These are phyloP conservation scores for Rhincodon typus DNA, from an alignment of 2,797 vertebrate genomes.

Conservation along the genomic window DNA sequence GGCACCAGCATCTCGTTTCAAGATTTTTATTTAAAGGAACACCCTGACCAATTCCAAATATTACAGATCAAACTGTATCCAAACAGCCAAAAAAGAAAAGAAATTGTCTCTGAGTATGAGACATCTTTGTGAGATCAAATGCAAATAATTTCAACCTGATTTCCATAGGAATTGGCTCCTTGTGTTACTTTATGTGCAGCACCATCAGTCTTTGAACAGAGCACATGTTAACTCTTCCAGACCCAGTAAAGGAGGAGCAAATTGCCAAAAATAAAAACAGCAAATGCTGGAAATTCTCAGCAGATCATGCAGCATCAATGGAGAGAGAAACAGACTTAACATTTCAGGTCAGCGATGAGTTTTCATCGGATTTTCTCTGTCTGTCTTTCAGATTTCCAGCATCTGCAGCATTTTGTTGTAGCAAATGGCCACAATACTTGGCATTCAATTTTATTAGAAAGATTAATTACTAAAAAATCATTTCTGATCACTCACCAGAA, in stretches of 20 bases:
- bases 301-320: neutral
- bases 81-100: neutral
- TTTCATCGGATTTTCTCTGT: neutral
- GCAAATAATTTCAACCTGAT: conserved; percentile 25
- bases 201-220: neutral
- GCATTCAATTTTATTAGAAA: neutral
- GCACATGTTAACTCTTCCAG: neutral
- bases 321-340: neutral
- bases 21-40: conserved; percentile 30
- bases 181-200: neutral
- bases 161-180: neutral
- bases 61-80: neutral
- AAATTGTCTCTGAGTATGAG: neutral
- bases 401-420: neutral
- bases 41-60: neutral
- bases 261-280: neutral
- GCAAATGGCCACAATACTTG: neutral
- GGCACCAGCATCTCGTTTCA: conserved; percentile 4
- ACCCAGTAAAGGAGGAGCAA: neutral
- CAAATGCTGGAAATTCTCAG: neutral
- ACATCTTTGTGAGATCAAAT: neutral
- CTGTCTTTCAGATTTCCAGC: neutral
- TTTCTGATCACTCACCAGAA: neutral
- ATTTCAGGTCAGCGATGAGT: neutral
- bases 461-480: neutral